Conservation (phyloP, 1,140 invertebrate species). For the Pachyrhynchus sulphureomaculatus region DNA sequence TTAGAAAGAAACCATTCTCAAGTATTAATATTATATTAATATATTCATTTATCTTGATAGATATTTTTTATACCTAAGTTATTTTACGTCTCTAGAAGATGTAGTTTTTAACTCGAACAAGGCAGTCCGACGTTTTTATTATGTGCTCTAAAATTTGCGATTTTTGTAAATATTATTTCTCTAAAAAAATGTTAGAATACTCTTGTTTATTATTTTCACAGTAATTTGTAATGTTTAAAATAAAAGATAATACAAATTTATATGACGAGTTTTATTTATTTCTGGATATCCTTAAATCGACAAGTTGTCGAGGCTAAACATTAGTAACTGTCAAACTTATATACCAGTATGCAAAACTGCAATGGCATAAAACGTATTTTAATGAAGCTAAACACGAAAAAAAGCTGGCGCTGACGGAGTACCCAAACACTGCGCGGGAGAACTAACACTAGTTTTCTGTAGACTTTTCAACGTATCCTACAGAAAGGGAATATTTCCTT, state of each 20-base stretch:
- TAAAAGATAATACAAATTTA: slow-evolving; percentile 10
- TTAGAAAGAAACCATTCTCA: slow-evolving; percentile 7
- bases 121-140: slow-evolving; percentile 4
- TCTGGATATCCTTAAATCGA: too few species aligned
- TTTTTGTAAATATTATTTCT: slow-evolving; percentile 22
- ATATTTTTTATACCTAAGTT: slow-evolving; percentile 25
- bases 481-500: too few species aligned
- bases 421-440: too few species aligned
- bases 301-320: too few species aligned
- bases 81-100: slow-evolving; percentile 20
- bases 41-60: slow-evolving; percentile 20
- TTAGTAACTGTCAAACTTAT: too few species aligned
- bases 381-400: too few species aligned
- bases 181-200: slow-evolving; percentile 28
- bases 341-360: too few species aligned
- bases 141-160: slow-evolving; percentile 9
- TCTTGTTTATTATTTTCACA: slow-evolving; percentile 31
- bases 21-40: slow-evolving; percentile 31
- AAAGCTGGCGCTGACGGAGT: too few species aligned
- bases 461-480: too few species aligned
- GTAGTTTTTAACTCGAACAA: slow-evolving; percentile 24
- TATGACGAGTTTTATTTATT: too few species aligned
- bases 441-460: too few species aligned
- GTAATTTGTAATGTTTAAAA: slow-evolving; percentile 35
- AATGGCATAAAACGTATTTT: too few species aligned